Base-by-base conservation (phyloP, 2,888 invertebrate genomes). In the Cristatella mucedo region DNA sequence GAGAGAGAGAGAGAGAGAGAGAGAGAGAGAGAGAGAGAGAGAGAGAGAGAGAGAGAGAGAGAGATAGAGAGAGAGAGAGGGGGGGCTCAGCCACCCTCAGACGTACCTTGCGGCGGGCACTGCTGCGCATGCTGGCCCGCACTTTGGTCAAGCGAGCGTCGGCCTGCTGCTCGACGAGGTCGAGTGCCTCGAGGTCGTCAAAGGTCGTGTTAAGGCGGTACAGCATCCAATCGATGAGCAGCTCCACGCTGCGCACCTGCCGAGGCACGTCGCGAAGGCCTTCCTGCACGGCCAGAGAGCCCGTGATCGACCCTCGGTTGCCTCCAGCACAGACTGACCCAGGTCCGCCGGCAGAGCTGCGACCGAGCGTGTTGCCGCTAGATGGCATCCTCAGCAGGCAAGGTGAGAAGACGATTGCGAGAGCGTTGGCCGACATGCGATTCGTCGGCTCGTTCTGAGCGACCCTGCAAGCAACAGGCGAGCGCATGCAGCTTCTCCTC, bases 401-500 rank as follows among this genome's bases (percentile, higher is more conserved):
- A 34, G 91, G 89, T 31, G 87, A 87, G 69, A 89, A 91, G 48
- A 91, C 85, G 51, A 89, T 86, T 38, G 89, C 85, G 49, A 91
- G 68, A 39, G 84, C 82, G 57, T 82, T 81, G 1, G 86, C 76
- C 41, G 82, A 82, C 91, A 91, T 91, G 50, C 84, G 72, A 68
- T 89, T 91, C 48, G 78, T 79, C 47, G 79, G 75, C 66, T 87
- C 86, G 54, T 82, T 78, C 21, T 79, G 68, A 0, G 86, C 85
- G 15, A 87, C 83, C 55, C 86, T 72, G 52, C 3, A 46, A 44
- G 21, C 19, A 9, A 6, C n/a, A n/a, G n/a, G n/a, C n/a, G n/a
- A n/a, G n/a, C n/a, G n/a, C n/a, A n/a, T n/a, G n/a, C n/a, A n/a
- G n/a, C n/a, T n/a, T n/a, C n/a, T n/a, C n/a, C n/a, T n/a, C n/a